phyloP scores from a whole-genome alignment of 2,888 invertebrate genomes.

The Scrobipalpa atriplicella region DNA sequence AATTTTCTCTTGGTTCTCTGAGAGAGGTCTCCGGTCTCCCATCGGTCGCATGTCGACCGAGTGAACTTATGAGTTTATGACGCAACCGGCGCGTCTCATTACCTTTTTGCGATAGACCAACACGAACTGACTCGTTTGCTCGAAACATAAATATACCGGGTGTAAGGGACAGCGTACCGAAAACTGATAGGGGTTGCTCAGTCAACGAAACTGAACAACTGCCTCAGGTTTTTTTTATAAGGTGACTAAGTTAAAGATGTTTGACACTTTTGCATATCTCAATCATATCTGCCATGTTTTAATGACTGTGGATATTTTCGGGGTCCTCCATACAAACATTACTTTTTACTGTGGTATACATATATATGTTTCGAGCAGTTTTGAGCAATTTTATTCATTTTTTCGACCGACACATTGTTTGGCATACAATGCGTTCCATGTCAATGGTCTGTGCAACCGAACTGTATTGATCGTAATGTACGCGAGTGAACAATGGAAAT shows the following conservation, averaged over 20 bases:
- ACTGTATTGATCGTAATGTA: constrained; percentile 23
- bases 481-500: constrained; percentile 21
- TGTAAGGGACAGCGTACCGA: too few relatives aligned
- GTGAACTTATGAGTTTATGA: constrained; percentile 45
- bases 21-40: constrained; percentile 1
- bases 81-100: constrained; percentile 31
- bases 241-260: too few relatives aligned
- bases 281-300: too few relatives aligned
- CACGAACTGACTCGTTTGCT: constrained; percentile 17
- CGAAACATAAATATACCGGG: background rate
- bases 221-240: too few relatives aligned
- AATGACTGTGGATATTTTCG: too few relatives aligned
- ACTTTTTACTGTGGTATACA: too few relatives aligned
- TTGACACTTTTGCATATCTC: too few relatives aligned
- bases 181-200: too few relatives aligned
- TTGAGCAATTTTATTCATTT: constrained; percentile 14
- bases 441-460: constrained; percentile 24
- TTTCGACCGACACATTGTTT: constrained; percentile 30
- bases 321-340: too few relatives aligned
- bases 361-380: too few relatives aligned
- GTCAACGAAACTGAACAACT: too few relatives aligned
- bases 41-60: constrained; percentile 35
- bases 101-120: constrained; percentile 25
- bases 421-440: constrained; percentile 29
- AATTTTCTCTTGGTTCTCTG: too few relatives aligned